Evolutionary conservation across 2,888 invertebrate species (phyloP).

Genomic region (Noctua fimbriata): DNA sequence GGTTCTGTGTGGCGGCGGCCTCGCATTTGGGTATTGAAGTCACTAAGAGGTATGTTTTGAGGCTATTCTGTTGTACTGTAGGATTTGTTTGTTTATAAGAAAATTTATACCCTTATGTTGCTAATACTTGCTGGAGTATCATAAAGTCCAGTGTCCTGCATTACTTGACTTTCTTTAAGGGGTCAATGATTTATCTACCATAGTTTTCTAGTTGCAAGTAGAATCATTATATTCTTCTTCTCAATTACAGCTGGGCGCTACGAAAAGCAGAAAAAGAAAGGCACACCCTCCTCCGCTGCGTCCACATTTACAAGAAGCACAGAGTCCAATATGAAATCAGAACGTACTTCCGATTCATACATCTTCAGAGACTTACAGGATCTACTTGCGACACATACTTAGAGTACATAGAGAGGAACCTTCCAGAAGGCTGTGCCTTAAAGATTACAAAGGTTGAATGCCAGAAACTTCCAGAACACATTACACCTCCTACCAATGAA

Average conservation of each 20-base stretch:
- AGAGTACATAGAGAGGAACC: constrained; percentile 98
- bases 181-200: background rate
- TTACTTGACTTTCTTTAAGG: background rate
- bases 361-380: constrained; percentile 96
- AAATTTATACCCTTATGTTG: background rate
- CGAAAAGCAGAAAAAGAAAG: constrained; percentile 94
- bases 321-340: constrained; percentile 98
- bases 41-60: constrained; percentile 91
- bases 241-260: constrained; percentile 92
- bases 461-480: constrained; percentile 89
- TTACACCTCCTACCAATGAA: constrained; percentile 83
- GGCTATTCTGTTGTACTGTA: background rate
- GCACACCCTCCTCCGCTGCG: constrained; percentile 95
- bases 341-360: constrained; percentile 96
- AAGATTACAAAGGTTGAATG: constrained; percentile 95
- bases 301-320: constrained; percentile 98
- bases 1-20: constrained; percentile 95
- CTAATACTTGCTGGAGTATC: background rate
- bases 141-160: background rate
- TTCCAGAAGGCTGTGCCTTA: constrained; percentile 99
- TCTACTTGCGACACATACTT: constrained; percentile 98
- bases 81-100: background rate
- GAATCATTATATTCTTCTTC: background rate
- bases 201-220: background rate
- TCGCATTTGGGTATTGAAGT: constrained; percentile 94